phyloP scores from a whole-genome alignment of 2,113 vertebrate genomes.

The Xiphophorus couchianus region DNA sequence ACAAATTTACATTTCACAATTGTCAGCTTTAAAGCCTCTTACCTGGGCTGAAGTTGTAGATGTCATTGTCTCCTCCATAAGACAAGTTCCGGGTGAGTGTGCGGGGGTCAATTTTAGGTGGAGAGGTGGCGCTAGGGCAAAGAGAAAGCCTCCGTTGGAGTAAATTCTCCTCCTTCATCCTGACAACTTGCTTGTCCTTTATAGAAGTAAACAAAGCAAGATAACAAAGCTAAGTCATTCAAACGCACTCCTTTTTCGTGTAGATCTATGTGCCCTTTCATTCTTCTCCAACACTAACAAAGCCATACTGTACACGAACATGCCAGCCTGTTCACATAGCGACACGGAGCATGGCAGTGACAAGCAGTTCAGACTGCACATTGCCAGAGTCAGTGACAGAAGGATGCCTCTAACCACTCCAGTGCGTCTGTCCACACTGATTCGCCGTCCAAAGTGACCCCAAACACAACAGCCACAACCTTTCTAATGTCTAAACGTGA shows the following conservation, averaged over 20 bases:
- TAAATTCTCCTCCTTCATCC: conserved; percentile 97
- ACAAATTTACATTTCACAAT: neutral
- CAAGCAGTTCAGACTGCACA: conserved; percentile 51
- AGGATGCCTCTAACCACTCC: conserved; percentile 18
- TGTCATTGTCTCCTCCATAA: conserved; percentile 87
- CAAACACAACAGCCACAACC: neutral
- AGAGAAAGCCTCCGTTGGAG: conserved; percentile 91
- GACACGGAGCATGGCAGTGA: conserved; percentile 53
- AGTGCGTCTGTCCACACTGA: conserved; percentile 30
- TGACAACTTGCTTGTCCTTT: conserved; percentile 85
- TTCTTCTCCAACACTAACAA: conserved; percentile 41
- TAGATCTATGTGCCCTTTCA: conserved; percentile 15
- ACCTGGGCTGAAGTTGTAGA: conserved; percentile 88
- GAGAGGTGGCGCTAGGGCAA: conserved; percentile 85
- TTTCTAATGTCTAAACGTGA: conserved; percentile 6
- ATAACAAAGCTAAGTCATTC: neutral
- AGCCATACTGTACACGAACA: conserved; percentile 53
- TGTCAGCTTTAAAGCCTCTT: conserved; percentile 21
- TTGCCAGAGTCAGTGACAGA: conserved; percentile 47
- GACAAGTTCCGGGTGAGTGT: conserved; percentile 87
- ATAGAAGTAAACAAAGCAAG: conserved; percentile 30
- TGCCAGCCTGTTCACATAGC: conserved; percentile 55
- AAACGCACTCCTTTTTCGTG: conserved; percentile 11
- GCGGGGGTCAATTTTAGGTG: conserved; percentile 88
- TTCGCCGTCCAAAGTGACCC: conserved; percentile 25